Evolutionary conservation across 2,113 vertebrate species (phyloP).

Genomic region (Caloenas nicobarica): DNA sequence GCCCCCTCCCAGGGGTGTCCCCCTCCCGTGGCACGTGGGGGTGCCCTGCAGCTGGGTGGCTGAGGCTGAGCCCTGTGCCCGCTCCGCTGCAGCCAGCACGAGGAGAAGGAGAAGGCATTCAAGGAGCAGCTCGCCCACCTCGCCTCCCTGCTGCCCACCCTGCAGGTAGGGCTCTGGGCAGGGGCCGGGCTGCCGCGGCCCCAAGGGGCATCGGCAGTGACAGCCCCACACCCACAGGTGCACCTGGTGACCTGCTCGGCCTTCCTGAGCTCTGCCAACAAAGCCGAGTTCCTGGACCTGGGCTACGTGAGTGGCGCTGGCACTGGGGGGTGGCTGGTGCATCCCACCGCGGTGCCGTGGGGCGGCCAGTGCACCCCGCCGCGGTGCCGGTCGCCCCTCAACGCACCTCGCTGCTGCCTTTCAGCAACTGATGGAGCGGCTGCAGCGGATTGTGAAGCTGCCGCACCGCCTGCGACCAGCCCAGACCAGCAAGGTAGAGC

Average conservation of each 20-base stretch:
- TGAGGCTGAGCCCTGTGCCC: not conserved
- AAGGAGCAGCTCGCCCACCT: slow-evolving; percentile 89
- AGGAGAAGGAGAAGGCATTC: slow-evolving; percentile 90
- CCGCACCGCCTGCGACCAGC: slow-evolving; percentile 85
- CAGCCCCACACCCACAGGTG: slow-evolving; percentile 64
- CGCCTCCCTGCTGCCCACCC: slow-evolving; percentile 85
- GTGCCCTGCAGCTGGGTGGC: not conserved
- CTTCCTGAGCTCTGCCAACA: slow-evolving; percentile 91
- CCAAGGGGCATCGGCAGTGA: fast-evolving
- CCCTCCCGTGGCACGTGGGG: fast-evolving
- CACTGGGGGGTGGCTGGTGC: too few relatives aligned
- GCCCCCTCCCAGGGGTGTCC: fast-evolving
- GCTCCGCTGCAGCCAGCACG: slow-evolving; percentile 81
- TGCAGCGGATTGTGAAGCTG: slow-evolving; percentile 87
- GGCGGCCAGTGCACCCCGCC: not conserved
- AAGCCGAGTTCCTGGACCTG: slow-evolving; percentile 91
- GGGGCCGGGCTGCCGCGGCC: fast-evolving
- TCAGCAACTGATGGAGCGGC: slow-evolving; percentile 91
- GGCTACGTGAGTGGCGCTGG: slow-evolving; percentile 85
- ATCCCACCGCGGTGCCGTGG: too few relatives aligned
- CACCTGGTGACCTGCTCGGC: slow-evolving; percentile 91
- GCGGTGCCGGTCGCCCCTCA: too few relatives aligned
- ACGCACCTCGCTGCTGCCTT: not conserved
- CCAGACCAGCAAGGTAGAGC: slow-evolving; percentile 89
- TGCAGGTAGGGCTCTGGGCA: slow-evolving; percentile 79